These are phyloP conservation scores for Drosophila mayaguana DNA, from an alignment of 2,888 invertebrate species.

Conservation along the genomic window DNA sequence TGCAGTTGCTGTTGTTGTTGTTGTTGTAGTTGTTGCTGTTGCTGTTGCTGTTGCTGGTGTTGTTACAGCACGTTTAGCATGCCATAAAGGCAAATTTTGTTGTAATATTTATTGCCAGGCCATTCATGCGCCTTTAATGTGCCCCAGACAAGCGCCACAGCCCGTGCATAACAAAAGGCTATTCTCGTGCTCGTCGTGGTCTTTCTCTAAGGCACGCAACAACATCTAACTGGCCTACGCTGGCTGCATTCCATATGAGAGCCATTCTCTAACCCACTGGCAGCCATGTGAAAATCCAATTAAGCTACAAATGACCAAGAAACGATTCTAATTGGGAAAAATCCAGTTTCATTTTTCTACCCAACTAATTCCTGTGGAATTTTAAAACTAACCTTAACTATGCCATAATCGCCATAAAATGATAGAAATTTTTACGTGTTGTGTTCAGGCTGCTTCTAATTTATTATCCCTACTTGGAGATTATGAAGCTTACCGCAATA, in stretches of 20 bases:
- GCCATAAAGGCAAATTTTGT: conserved; percentile 77
- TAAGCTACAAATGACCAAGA: conserved; percentile 51
- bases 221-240: conserved; percentile 75
- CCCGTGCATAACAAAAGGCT: conserved; percentile 76
- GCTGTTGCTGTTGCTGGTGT: conserved; percentile 22
- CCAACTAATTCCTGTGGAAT: background rate
- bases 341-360: background rate
- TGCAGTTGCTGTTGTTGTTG: conserved; percentile 7
- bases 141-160: conserved; percentile 79
- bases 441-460: background rate
- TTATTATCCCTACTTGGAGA: background rate
- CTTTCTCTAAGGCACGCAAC: conserved; percentile 33
- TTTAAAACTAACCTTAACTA: background rate
- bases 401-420: background rate
- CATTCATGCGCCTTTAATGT: conserved; percentile 80
- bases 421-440: background rate
- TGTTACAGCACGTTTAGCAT: conserved; percentile 69
- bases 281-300: conserved; percentile 59
- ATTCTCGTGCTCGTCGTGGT: conserved; percentile 35
- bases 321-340: conserved; percentile 26
- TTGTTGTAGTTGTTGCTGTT: no score
- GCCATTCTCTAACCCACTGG: conserved; percentile 26
- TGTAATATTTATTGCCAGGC: conserved; percentile 78
- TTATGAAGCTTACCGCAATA: background rate
- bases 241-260: conserved; percentile 74